A percentile compares a stretch with the other conserved stretches of the same genome.
Conservation (phyloP, 2,797 vertebrate species). For the Chanos chanos region DNA sequence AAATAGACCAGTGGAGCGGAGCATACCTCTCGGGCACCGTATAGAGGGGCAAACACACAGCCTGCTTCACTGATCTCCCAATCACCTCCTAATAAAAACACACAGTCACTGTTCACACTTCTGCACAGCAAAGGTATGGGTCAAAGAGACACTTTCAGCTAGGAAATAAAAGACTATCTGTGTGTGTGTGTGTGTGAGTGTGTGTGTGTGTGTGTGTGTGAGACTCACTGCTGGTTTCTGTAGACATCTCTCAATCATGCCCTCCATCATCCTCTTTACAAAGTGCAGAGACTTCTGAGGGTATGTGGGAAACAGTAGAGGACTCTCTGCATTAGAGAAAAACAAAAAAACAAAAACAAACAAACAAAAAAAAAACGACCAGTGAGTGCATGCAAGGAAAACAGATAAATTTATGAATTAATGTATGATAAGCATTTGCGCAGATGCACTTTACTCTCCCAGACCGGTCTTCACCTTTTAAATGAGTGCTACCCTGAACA, state of each 20-base stretch:
- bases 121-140: too few species aligned
- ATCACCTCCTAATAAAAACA: conserved; percentile 82
- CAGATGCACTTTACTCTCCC: too few species aligned
- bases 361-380: too few species aligned
- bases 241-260: conserved; percentile 85
- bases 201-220: neutral
- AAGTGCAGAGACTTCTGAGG: conserved; percentile 95
- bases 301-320: conserved; percentile 90
- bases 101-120: neutral
- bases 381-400: neutral
- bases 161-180: neutral
- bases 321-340: conserved; percentile 77
- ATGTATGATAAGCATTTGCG: too few species aligned
- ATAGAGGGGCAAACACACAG: conserved; percentile 81
- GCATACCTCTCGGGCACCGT: conserved; percentile 78
- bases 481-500: conserved; percentile 80
- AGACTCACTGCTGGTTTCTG: conserved; percentile 90
- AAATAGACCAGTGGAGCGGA: neutral
- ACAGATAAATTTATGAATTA: too few species aligned
- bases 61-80: conserved; percentile 86
- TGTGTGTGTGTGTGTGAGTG: neutral
- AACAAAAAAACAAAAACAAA: too few species aligned
- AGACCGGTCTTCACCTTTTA: conserved; percentile 89
- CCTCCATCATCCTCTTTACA: conserved; percentile 94
- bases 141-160: neutral